Evolutionary conservation across 1,140 invertebrate species (phyloP).

Genomic region (Achatina immaculata): DNA sequence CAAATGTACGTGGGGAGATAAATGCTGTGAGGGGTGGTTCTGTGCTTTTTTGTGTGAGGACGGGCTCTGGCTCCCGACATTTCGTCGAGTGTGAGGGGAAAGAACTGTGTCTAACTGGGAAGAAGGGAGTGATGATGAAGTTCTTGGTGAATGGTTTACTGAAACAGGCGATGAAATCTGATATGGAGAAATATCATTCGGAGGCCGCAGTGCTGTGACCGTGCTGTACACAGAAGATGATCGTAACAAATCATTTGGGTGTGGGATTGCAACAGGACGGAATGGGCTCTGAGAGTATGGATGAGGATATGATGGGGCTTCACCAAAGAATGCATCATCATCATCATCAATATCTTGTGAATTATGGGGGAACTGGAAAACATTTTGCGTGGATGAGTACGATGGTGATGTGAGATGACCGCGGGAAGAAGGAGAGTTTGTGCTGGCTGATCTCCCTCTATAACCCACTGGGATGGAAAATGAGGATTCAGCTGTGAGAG

Average conservation of each 20-base stretch:
- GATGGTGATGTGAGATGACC: constrained; percentile 15
- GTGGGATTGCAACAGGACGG: background rate
- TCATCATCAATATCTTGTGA: background rate
- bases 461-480: background rate
- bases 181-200: background rate
- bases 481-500: background rate
- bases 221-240: background rate
- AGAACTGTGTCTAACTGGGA: background rate
- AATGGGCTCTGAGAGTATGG: constrained; percentile 35
- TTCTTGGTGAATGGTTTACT: background rate
- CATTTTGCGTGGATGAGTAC: constrained; percentile 3
- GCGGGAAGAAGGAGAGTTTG: background rate
- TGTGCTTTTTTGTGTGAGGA: too few species aligned
- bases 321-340: constrained; percentile 33
- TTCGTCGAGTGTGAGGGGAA: background rate
- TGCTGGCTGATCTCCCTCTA: constrained; percentile 23
- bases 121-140: background rate
- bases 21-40: too few species aligned
- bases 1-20: background rate
- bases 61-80: background rate
- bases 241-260: background rate
- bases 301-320: constrained; percentile 25
- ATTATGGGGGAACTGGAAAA: background rate
- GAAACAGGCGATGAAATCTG: background rate
- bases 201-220: background rate